A percentile compares a stretch with the other conserved stretches of the same genome.
Conservation (phyloP, 2,797 vertebrate genomes). For the Melanotaenia nigrans region DNA sequence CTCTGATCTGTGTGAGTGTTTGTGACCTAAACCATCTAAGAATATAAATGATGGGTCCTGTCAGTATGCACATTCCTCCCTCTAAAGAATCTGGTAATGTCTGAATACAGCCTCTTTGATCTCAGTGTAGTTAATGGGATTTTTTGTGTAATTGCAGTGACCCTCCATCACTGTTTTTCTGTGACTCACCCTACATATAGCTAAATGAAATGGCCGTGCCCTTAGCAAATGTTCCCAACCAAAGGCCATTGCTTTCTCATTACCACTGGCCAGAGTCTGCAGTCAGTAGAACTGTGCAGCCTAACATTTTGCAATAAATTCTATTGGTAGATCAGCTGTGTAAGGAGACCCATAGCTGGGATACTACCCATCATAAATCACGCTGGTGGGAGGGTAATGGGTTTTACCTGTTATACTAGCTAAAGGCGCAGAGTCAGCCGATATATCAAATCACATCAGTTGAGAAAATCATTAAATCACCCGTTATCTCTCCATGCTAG, state of each 20-base stretch:
- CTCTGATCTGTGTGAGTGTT: constrained; percentile 16
- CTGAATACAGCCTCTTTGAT: constrained; percentile 44
- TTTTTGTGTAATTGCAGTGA: constrained; percentile 21
- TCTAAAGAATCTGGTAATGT: constrained; percentile 22
- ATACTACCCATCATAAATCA: constrained; percentile 74
- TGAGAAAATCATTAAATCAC: constrained; percentile 79
- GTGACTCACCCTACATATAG: constrained; percentile 28
- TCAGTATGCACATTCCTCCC: constrained; percentile 17
- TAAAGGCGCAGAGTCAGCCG: constrained; percentile 76
- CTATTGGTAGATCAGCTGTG: constrained; percentile 61
- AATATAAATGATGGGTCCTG: constrained; percentile 21
- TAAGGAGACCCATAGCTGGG: constrained; percentile 62
- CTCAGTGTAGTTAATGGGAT: constrained; percentile 13
- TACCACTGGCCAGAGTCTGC: constrained; percentile 42
- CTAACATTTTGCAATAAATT: constrained; percentile 64
- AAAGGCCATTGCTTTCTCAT: constrained; percentile 64
- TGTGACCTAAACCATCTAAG: constrained; percentile 2
- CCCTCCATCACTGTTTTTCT: constrained; percentile 37
- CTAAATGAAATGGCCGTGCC: constrained; percentile 45
- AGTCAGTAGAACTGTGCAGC: constrained; percentile 46
- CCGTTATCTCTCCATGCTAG: constrained; percentile 65
- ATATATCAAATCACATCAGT: constrained; percentile 77
- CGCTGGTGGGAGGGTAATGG: constrained; percentile 74
- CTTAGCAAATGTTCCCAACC: constrained; percentile 52
- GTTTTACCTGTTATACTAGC: constrained; percentile 77